Evolutionary conservation across 2,888 invertebrate genomes (phyloP).

Genomic region (Drosophila rellima): DNA sequence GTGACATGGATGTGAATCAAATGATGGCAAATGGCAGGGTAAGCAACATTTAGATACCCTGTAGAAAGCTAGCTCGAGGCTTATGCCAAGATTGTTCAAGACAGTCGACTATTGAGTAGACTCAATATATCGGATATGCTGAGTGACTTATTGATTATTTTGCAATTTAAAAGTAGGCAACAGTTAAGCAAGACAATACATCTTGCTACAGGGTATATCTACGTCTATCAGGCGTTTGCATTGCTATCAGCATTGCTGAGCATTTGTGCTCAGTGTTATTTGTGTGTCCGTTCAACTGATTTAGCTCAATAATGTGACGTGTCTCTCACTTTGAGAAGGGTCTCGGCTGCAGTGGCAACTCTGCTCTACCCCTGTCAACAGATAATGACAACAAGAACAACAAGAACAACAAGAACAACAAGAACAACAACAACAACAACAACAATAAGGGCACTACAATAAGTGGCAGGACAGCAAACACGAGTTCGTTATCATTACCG

Average conservation of each 20-base stretch:
- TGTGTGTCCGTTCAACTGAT: conserved; percentile 55
- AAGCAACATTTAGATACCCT: conserved; percentile 10
- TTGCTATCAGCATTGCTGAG: too few relatives aligned
- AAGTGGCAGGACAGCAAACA: conserved; percentile 43
- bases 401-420: conserved; percentile 16
- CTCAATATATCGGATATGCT: not conserved
- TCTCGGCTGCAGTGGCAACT: conserved; percentile 27
- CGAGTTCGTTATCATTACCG: conserved; percentile 49
- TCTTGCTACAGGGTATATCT: not conserved
- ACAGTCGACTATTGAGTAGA: not conserved
- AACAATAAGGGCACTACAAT: conserved; percentile 18
- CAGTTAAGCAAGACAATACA: not conserved
- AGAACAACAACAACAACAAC: conserved; percentile 18
- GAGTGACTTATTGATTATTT: not conserved
- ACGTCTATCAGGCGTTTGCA: too few relatives aligned
- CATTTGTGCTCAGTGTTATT: conserved; percentile 13
- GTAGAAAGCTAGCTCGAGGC: not conserved
- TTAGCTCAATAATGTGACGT: conserved; percentile 72
- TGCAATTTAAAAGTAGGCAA: not conserved
- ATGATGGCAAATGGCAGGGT: conserved; percentile 12
- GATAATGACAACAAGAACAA: conserved; percentile 29
- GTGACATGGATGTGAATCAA: conserved; percentile 29
- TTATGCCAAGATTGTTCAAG: not conserved
- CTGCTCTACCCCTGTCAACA: conserved; percentile 42
- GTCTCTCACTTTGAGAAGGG: conserved; percentile 71